phyloP scores from a whole-genome alignment of 1,140 invertebrate species.

The Pectinophora gossypiella region DNA sequence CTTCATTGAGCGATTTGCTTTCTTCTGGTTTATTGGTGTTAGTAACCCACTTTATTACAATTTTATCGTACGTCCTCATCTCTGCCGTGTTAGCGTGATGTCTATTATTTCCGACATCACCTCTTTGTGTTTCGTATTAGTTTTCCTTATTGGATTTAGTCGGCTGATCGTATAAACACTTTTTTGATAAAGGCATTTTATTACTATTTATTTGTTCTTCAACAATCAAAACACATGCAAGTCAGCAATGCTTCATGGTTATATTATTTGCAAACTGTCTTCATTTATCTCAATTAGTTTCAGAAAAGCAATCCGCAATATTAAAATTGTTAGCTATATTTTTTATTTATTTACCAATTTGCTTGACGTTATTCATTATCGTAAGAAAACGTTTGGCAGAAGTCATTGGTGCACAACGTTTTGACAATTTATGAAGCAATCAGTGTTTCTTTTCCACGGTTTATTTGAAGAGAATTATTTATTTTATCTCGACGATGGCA shows the following conservation, averaged over 20 bases:
- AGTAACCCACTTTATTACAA: neutral
- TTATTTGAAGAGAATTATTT: constrained; percentile 55
- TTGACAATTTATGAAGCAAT: constrained; percentile 68
- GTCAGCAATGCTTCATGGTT: neutral
- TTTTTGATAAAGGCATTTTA: neutral
- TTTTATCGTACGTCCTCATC: constrained; percentile 10
- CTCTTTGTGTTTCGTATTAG: constrained; percentile 11
- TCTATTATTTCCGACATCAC: constrained; percentile 12
- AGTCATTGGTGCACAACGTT: constrained; percentile 39
- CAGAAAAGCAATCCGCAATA: constrained; percentile 35
- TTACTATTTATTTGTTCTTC: neutral
- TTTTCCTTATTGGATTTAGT: constrained; percentile 11
- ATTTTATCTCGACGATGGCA: constrained; percentile 46
- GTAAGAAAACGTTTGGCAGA: constrained; percentile 41
- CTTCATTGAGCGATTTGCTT: too few relatives aligned
- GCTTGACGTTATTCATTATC: constrained; percentile 50
- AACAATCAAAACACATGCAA: neutral
- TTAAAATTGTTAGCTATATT: constrained; percentile 19
- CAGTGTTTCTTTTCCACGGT: constrained; percentile 47
- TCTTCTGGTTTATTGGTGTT: too few relatives aligned
- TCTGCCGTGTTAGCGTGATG: constrained; percentile 1
- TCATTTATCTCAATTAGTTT: constrained; percentile 49
- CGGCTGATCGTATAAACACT: neutral
- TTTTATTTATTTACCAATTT: constrained; percentile 59
- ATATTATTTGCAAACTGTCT: constrained; percentile 11